Evolutionary conservation across 2,113 vertebrate genomes (phyloP).

Genomic region (Chionis minor): DNA sequence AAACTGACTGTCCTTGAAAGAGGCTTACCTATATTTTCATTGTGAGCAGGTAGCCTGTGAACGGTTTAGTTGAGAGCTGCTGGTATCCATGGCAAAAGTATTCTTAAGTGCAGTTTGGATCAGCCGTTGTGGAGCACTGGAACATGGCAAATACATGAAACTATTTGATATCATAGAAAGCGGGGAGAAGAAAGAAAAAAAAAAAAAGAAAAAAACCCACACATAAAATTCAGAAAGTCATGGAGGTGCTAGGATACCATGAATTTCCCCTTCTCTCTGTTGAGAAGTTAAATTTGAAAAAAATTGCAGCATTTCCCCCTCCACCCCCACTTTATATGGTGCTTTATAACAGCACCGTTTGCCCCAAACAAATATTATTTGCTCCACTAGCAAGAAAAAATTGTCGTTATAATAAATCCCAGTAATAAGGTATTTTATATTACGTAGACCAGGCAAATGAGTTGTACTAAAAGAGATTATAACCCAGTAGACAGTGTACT

Average conservation of each 20-base stretch:
- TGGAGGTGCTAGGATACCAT: neutral
- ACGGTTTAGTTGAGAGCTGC: neutral
- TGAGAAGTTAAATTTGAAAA: neutral
- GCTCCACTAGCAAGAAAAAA: neutral
- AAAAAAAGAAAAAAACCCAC: rapidly evolving
- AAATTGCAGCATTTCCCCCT: rapidly evolving
- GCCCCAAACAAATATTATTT: neutral
- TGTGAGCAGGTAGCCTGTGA: neutral
- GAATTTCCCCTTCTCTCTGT: neutral
- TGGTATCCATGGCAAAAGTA: neutral
- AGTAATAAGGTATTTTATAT: neutral
- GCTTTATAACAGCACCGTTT: neutral
- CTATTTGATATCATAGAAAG: neutral
- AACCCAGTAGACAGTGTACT: neutral
- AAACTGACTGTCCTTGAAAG: neutral
- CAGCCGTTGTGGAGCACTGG: neutral
- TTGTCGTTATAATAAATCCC: neutral
- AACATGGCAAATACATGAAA: neutral
- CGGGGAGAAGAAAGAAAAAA: neutral
- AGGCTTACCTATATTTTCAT: neutral
- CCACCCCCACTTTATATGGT: neutral
- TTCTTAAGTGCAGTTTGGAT: neutral
- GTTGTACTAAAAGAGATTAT: neutral
- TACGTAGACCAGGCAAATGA: neutral
- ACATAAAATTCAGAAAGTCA: neutral